Percentiles rank a stretch among this genome's conserved stretches.
Conservation (phyloP, 2,797 vertebrate genomes). For the Monodelphis domestica region DNA sequence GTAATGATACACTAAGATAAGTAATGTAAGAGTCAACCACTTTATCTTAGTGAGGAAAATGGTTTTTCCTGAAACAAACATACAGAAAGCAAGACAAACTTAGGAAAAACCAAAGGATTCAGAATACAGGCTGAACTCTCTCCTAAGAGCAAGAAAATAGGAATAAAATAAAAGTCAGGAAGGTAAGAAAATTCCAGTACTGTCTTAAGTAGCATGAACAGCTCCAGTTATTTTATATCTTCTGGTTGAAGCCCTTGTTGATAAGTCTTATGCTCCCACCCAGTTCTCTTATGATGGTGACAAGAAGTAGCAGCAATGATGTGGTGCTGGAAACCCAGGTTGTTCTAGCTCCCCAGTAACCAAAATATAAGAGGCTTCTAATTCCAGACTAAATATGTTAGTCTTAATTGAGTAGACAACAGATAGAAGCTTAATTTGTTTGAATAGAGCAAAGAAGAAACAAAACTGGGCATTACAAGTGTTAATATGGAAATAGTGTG, state of each 20-base stretch:
- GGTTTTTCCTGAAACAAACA: too few relatives aligned
- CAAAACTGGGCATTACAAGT: background rate
- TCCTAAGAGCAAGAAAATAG: too few relatives aligned
- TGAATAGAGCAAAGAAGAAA: background rate
- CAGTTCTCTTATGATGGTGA: background rate
- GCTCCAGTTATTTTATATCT: background rate
- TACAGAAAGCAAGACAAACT: too few relatives aligned
- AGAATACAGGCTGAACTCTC: too few relatives aligned
- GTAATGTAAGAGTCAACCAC: too few relatives aligned
- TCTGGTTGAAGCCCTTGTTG: background rate
- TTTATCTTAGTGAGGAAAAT: too few relatives aligned
- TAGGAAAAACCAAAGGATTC: too few relatives aligned
- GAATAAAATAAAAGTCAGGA: too few relatives aligned
- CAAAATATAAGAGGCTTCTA: background rate
- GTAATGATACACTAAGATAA: too few relatives aligned
- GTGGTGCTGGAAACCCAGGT: background rate
- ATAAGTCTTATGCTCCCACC: background rate
- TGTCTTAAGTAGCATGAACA: background rate
- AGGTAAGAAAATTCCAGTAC: background rate
- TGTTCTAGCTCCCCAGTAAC: background rate
- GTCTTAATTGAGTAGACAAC: background rate
- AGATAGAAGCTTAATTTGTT: background rate
- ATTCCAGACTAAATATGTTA: background rate
- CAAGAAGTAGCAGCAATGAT: background rate
- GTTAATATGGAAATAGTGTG: background rate